These are phyloP conservation scores for Drosophila watanabei DNA, from an alignment of 1,140 invertebrate species.

Conservation along the genomic window DNA sequence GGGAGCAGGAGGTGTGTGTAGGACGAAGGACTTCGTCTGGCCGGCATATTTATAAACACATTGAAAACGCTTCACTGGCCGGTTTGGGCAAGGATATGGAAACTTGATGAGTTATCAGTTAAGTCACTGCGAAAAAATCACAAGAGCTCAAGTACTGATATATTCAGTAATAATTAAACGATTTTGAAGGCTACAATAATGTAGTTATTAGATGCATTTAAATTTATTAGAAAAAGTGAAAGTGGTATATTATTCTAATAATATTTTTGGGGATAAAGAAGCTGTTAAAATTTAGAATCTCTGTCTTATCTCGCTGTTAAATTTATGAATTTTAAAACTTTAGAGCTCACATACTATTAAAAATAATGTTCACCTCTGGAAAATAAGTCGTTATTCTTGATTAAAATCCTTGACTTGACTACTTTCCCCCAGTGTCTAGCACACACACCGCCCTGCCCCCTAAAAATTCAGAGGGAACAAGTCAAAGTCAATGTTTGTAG, in stretches of 20 bases:
- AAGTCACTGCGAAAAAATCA: background rate
- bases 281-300: background rate
- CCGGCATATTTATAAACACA: conserved; percentile 68
- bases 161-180: no score
- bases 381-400: conserved; percentile 4
- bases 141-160: background rate
- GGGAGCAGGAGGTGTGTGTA: background rate
- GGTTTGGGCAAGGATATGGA: conserved; percentile 19
- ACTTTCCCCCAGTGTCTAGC: conserved; percentile 23
- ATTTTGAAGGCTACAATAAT: no score
- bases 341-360: background rate
- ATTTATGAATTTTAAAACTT: background rate
- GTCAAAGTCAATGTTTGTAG: conserved; percentile 74
- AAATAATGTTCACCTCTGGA: background rate
- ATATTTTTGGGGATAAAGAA: background rate
- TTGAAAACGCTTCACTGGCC: conserved; percentile 68
- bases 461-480: conserved; percentile 56
- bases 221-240: background rate
- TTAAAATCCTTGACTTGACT: conserved; percentile 1
- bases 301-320: no score
- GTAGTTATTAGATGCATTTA: no score
- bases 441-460: conserved; percentile 4
- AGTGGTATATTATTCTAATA: background rate
- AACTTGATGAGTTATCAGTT: conserved; percentile 53
- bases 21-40: conserved; percentile 18